Conservation (phyloP, 2,113 vertebrate genomes). For the Hydrochoerus hydrochaeris region DNA sequence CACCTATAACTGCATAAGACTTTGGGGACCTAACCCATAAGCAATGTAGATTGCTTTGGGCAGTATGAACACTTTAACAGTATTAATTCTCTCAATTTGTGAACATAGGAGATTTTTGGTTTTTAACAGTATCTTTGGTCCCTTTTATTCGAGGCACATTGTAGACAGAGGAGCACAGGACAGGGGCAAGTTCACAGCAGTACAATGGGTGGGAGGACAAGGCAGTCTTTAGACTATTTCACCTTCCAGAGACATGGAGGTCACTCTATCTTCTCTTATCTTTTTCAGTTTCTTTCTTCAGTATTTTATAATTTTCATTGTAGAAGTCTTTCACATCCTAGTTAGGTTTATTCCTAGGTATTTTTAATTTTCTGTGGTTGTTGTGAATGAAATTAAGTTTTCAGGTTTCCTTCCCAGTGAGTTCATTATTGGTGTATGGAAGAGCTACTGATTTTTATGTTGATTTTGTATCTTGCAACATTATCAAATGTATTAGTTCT, state of each 20-base stretch:
- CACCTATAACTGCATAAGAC: background rate
- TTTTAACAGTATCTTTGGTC: background rate
- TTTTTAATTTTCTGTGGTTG: background rate
- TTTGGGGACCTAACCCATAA: background rate
- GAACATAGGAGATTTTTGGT: background rate
- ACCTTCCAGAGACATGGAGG: background rate
- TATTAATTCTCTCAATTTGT: background rate
- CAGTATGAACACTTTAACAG: background rate
- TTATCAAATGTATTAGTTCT: background rate
- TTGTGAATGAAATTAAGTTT: background rate
- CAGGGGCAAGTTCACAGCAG: background rate
- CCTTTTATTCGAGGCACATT: background rate
- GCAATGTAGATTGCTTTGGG: background rate
- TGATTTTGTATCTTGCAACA: background rate
- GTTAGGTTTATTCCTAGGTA: background rate
- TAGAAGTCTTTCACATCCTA: background rate
- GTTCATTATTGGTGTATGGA: background rate
- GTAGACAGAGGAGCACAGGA: background rate
- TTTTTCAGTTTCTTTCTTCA: background rate
- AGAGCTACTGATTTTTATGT: background rate
- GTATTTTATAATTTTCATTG: background rate
- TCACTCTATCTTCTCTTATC: background rate
- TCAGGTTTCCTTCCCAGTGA: background rate
- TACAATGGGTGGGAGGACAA: background rate
- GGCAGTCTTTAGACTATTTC: background rate